A percentile compares a stretch with the other conserved stretches of the same genome.
phyloP scores from a whole-genome alignment of 2,888 invertebrate genomes.

The Cryptus viduatorius region DNA sequence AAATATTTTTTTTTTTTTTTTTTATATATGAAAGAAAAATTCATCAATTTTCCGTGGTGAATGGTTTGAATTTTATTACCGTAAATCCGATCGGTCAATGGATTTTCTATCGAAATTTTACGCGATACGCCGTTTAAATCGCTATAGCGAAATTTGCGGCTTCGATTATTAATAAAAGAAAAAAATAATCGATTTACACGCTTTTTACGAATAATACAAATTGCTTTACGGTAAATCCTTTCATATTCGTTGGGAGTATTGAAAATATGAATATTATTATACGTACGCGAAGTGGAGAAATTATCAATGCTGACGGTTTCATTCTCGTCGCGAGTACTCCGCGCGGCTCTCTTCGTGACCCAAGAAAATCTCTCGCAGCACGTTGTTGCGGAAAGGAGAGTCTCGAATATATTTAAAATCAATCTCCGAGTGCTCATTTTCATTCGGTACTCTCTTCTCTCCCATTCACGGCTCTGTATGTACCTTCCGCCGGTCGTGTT shows the following conservation, averaged over 20 bases:
- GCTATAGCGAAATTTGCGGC: no score
- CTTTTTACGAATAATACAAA: background rate
- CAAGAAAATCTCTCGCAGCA: background rate
- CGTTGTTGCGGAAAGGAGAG: background rate
- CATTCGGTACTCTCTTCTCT: constrained; percentile 4
- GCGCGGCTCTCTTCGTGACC: background rate
- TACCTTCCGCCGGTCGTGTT: background rate
- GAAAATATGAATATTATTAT: background rate
- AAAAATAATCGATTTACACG: background rate
- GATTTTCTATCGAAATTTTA: no score
- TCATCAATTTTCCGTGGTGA: background rate
- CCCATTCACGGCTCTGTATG: constrained; percentile 10
- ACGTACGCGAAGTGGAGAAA: background rate
- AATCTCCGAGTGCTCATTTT: constrained; percentile 45
- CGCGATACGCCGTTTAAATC: no score
- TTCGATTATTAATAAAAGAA: no score
- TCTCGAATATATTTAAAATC: constrained; percentile 47
- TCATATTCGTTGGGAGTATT: background rate
- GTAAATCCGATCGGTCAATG: no score
- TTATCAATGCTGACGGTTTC: background rate
- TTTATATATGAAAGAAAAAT: background rate
- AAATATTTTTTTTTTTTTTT: background rate
- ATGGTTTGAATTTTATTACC: background rate
- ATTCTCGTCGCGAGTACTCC: background rate
- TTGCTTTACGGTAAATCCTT: background rate